Conservation (phyloP, 1,140 invertebrate genomes). For the Trichoplusia ni region DNA sequence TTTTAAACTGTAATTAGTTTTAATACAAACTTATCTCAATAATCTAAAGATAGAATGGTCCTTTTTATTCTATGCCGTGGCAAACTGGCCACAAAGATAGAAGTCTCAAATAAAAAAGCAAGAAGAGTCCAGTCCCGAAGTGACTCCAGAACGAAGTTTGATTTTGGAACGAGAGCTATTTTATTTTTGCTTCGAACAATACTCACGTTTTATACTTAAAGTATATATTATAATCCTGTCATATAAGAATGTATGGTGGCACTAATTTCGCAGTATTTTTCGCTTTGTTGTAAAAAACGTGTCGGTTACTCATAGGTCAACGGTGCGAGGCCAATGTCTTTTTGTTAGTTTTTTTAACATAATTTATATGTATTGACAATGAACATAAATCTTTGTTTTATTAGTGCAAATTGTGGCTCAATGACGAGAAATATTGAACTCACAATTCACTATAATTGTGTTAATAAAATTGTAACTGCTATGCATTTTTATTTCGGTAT, state of each 20-base stretch:
- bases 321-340: conserved; percentile 57
- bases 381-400: conserved; percentile 36
- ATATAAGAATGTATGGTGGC: background rate
- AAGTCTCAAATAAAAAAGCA: too few relatives aligned
- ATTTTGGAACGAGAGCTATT: too few relatives aligned
- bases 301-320: conserved; percentile 71
- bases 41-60: too few relatives aligned
- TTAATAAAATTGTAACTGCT: conserved; percentile 21
- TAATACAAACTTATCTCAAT: too few relatives aligned
- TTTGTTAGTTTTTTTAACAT: conserved; percentile 48
- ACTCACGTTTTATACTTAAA: background rate
- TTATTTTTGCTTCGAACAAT: too few relatives aligned
- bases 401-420: conserved; percentile 9
- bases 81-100: too few relatives aligned
- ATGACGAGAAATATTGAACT: conserved; percentile 23
- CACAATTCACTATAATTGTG: conserved; percentile 14
- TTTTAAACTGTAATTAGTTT: too few relatives aligned
- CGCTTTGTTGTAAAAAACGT: conserved; percentile 41
- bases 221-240: background rate
- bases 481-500: background rate
- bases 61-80: too few relatives aligned
- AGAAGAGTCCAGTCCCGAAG: too few relatives aligned
- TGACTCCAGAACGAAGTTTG: too few relatives aligned
- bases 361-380: conserved; percentile 37
- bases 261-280: conserved; percentile 27